A percentile compares a stretch with the other conserved stretches of the same genome.
Evolutionary conservation across 2,113 vertebrate genomes (phyloP).

Genomic region (Nasalis larvatus): DNA sequence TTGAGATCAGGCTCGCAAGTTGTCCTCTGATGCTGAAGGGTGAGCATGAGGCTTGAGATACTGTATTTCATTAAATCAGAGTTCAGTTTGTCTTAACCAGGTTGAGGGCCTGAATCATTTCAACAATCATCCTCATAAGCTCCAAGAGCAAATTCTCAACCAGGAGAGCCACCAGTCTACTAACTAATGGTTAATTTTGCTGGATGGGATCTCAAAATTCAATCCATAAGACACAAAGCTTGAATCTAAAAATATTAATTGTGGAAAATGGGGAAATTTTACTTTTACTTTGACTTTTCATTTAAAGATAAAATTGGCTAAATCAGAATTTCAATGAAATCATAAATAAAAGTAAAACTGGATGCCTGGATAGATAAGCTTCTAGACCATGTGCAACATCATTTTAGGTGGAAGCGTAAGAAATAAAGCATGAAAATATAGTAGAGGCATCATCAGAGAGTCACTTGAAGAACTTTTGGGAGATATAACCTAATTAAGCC

Average conservation of each 20-base stretch:
- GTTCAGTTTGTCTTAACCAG: background rate
- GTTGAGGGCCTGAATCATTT: background rate
- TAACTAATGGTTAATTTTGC: background rate
- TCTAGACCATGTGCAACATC: background rate
- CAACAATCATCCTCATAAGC: background rate
- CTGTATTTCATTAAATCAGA: background rate
- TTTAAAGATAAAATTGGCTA: background rate
- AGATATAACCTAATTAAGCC: slow-evolving; percentile 11
- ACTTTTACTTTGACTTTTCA: background rate
- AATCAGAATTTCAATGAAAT: background rate
- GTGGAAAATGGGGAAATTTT: background rate
- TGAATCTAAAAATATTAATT: background rate
- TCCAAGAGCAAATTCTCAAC: background rate
- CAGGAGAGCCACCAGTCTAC: background rate
- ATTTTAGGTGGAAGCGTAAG: background rate
- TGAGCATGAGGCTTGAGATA: background rate
- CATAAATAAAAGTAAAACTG: background rate
- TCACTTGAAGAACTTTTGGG: background rate
- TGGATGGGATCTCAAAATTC: background rate
- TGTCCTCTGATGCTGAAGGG: background rate
- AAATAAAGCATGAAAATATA: background rate
- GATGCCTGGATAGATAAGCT: background rate
- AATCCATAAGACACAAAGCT: background rate
- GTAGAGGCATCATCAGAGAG: background rate
- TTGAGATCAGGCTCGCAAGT: background rate